Conservation (phyloP, 2,113 vertebrate genomes). For the Tyto alba region DNA sequence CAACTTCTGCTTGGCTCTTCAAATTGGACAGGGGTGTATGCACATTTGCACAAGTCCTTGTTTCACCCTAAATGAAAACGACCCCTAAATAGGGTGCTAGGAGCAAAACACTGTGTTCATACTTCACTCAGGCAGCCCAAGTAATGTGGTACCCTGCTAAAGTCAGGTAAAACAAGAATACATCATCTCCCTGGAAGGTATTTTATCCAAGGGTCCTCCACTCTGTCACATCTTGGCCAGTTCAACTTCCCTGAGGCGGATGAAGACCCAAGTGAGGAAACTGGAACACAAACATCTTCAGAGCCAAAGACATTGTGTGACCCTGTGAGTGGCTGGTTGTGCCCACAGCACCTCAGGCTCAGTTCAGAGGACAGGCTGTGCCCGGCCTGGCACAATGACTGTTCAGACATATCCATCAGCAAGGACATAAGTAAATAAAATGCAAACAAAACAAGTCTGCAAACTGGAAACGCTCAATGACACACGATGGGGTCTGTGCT, state of each 20-base stretch:
- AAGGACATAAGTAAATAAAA: neutral
- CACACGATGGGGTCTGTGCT: rapidly evolving
- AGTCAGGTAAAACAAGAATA: neutral
- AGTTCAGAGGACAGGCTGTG: neutral
- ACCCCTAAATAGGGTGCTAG: neutral
- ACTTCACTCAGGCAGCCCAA: neutral
- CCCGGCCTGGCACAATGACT: neutral
- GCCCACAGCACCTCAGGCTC: neutral
- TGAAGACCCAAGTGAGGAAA: neutral
- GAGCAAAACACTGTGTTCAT: neutral
- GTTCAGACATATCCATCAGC: neutral
- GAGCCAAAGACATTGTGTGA: neutral
- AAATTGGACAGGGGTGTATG: neutral
- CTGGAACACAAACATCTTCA: neutral
- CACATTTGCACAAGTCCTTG: neutral
- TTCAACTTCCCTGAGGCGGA: neutral
- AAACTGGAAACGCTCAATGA: neutral
- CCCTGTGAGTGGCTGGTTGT: neutral
- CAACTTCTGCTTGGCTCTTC: neutral
- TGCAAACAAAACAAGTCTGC: neutral
- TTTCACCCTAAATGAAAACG: neutral
- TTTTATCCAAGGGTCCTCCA: neutral
- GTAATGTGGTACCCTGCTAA: neutral
- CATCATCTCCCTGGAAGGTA: neutral
- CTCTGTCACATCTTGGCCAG: neutral